Evolutionary conservation across 2,888 invertebrate species (phyloP).

Genomic region (Nezara viridula): DNA sequence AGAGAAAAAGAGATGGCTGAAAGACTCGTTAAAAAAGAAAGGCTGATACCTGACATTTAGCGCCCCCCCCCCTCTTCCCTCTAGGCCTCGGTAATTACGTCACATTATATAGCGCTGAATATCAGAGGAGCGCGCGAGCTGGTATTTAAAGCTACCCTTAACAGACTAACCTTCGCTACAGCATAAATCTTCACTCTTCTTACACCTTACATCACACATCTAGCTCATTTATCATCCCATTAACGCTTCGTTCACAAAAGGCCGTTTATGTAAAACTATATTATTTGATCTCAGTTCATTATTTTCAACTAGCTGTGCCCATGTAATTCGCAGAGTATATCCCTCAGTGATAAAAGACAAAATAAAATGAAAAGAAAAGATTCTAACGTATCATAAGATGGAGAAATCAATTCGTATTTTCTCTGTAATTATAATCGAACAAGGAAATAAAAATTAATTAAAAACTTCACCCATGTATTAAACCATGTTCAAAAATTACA

Average conservation of each 20-base stretch:
- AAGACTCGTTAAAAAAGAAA: slow-evolving; percentile 45
- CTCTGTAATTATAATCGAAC: too few relatives aligned
- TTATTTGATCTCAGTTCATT: background rate
- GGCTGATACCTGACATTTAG: slow-evolving; percentile 33
- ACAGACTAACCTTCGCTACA: background rate
- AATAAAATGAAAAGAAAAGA: too few relatives aligned
- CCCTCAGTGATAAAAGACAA: too few relatives aligned
- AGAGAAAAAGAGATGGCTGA: slow-evolving; percentile 1
- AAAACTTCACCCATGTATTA: too few relatives aligned
- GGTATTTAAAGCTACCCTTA: slow-evolving; percentile 46
- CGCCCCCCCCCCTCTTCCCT: background rate
- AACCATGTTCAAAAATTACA: too few relatives aligned
- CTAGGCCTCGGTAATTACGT: slow-evolving; percentile 17
- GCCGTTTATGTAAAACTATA: background rate
- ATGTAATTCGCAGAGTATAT: too few relatives aligned
- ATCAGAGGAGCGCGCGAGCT: background rate
- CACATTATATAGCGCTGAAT: slow-evolving; percentile 40
- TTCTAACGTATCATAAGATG: too few relatives aligned
- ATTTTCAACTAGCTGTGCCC: too few relatives aligned
- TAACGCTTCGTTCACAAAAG: background rate
- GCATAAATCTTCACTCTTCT: background rate
- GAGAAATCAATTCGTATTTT: too few relatives aligned
- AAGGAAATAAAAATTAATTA: too few relatives aligned
- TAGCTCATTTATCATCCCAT: background rate
- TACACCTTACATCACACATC: background rate